Conservation (phyloP, 2,113 vertebrate genomes). For the Hippocampus abdominalis region DNA sequence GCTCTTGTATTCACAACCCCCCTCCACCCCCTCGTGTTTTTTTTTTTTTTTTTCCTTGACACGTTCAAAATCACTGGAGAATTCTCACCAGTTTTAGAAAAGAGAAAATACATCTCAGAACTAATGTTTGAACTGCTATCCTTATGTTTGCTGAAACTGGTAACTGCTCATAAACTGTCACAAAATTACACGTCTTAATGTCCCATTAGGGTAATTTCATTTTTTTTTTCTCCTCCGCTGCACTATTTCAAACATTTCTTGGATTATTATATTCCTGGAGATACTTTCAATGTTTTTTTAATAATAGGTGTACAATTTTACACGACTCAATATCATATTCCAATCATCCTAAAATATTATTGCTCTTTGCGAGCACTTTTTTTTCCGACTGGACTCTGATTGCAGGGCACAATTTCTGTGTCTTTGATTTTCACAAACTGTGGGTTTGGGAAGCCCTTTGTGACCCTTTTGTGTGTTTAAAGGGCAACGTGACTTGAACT, state of each 20-base stretch:
- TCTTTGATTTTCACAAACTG: too few relatives aligned
- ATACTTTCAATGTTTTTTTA: conserved; percentile 42
- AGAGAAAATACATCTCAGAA: background rate
- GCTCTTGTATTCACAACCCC: conserved; percentile 4
- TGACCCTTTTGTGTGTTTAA: too few relatives aligned
- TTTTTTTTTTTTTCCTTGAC: background rate
- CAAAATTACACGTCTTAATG: background rate
- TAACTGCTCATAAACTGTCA: too few relatives aligned
- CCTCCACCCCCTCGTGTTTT: background rate
- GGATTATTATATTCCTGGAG: conserved; percentile 17
- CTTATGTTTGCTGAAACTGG: too few relatives aligned
- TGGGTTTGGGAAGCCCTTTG: too few relatives aligned
- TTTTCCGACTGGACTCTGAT: conserved; percentile 23
- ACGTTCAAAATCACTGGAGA: background rate
- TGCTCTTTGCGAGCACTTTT: conserved; percentile 47
- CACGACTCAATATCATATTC: conserved; percentile 53
- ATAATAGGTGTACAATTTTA: conserved; percentile 54
- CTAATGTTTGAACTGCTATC: too few relatives aligned
- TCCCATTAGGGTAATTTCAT: conserved; percentile 27
- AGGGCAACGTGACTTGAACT: too few relatives aligned
- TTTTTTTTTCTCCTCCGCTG: conserved; percentile 18
- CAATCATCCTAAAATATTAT: conserved; percentile 35
- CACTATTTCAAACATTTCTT: conserved; percentile 16
- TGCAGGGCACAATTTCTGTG: conserved; percentile 23
- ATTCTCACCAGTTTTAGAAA: background rate